phyloP scores from a whole-genome alignment of 1,140 invertebrate species.

The Lasioglossum albipes region DNA sequence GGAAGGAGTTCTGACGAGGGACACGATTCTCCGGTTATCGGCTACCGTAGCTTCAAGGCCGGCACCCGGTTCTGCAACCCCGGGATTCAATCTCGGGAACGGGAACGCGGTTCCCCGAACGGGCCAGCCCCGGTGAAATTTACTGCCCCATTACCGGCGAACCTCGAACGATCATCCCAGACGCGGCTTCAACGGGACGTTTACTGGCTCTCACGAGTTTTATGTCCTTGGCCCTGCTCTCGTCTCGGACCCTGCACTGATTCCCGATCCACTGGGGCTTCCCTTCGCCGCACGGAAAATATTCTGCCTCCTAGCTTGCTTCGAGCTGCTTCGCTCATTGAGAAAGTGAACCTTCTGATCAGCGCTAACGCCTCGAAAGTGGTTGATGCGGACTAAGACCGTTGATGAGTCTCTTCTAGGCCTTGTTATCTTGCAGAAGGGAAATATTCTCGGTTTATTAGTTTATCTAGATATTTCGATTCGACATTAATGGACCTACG shows the following conservation, averaged over 20 bases:
- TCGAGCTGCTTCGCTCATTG: too few relatives aligned
- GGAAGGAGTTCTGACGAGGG: too few relatives aligned
- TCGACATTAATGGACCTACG: too few relatives aligned
- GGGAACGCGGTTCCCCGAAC: conserved; percentile 12
- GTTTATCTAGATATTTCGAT: too few relatives aligned
- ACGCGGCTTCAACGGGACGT: not conserved
- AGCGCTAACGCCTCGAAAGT: too few relatives aligned
- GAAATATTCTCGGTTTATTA: too few relatives aligned
- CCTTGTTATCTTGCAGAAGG: too few relatives aligned
- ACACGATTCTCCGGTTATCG: conserved; percentile 4
- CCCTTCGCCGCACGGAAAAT: not conserved
- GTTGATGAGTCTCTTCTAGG: too few relatives aligned
- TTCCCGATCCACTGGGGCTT: not conserved
- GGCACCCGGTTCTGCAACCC: not conserved
- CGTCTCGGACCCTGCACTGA: too few relatives aligned
- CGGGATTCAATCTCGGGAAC: conserved; percentile 14
- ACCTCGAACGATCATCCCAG: not conserved
- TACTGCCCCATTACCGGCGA: conserved; percentile 19
- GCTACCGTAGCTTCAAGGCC: conserved; percentile 54
- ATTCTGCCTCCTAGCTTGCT: too few relatives aligned
- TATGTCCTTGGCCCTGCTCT: not conserved
- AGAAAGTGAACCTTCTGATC: too few relatives aligned
- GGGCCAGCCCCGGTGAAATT: conserved; percentile 9
- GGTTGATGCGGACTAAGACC: too few relatives aligned
- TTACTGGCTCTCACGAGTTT: not conserved